Evolutionary conservation across 1,140 invertebrate genomes (phyloP), one percentile per base, ranked within the genome.

Genomic region (Papilio helenus): DNA sequence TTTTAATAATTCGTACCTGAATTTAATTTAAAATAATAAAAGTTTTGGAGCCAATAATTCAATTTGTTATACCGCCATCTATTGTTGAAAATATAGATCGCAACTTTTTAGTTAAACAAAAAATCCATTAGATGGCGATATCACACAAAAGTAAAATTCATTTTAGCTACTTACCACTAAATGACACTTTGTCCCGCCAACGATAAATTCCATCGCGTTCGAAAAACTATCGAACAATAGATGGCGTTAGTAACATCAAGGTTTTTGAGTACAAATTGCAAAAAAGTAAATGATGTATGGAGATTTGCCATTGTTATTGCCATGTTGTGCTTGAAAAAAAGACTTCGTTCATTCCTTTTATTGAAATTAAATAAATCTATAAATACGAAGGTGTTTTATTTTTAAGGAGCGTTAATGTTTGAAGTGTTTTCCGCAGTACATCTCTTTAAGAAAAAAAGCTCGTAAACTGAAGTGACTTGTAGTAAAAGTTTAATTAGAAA

Each of bases 401-500:
- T 29, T 65, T 1, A 26, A 23, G 34, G 34, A 3, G 34, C 34
- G 44, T 46, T 10, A 46, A 10, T 12, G 44, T 46, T 46, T 4
- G 5, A 34, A 58, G 8, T 23, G 10, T 29, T 29, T 65, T 65
- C 61, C 39, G n/a, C 20, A 44, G 20, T 42, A 74, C 18, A 46
- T 51, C 72, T 74, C 72, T 44, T 74, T 49, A 73, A 42, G 44
- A 44, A 73, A 74, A 76, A 39, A 77, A 5, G 39, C 58, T 61
- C 29, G 51, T 20, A 61, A 12, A 58, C 34, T 20, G 58, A 76
- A 87, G 85, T 87, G 85, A 88, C 87, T 88, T 79, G 84, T 85
- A 83, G 81, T 73, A 82, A 84, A 83, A 76, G 80, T 88, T 90
- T 88, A 87, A 88, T 87, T 88, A 87, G 87, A 87, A 84, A 82